Conservation (phyloP, 2,888 invertebrate genomes). For the Danaus chrysippus region DNA sequence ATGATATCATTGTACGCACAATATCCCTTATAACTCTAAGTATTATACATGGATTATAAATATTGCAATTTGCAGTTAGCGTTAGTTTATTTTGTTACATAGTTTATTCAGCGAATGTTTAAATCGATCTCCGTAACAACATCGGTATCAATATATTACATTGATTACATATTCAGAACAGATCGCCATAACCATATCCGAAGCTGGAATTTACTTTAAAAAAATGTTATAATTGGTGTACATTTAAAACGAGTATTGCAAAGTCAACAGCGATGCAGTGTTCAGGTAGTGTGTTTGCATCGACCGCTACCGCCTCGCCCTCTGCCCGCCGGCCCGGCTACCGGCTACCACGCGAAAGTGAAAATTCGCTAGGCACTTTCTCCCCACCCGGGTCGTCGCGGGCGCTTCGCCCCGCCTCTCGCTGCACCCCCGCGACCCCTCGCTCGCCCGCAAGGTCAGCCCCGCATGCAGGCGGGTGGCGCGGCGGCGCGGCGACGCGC, state of each 20-base stretch:
- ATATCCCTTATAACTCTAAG: too few species aligned
- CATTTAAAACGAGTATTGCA: constrained; percentile 13
- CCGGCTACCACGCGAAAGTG: constrained; percentile 63
- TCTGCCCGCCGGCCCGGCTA: constrained; percentile 33
- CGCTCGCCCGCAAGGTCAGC: constrained; percentile 40
- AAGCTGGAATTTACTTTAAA: constrained; percentile 1
- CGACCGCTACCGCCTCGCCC: constrained; percentile 47
- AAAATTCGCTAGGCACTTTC: constrained; percentile 76
- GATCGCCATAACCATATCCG: too few species aligned
- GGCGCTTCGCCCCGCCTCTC: constrained; percentile 57
- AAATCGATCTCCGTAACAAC: too few species aligned
- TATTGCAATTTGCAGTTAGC: too few species aligned
- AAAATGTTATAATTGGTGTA: not conserved
- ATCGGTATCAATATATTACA: too few species aligned
- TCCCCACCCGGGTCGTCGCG: constrained; percentile 62
- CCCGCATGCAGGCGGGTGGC: constrained; percentile 56
- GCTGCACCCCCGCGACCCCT: constrained; percentile 54
- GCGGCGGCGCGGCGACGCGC: constrained; percentile 63
- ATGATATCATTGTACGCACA: too few species aligned
- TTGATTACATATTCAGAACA: too few species aligned
- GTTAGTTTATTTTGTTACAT: too few species aligned
- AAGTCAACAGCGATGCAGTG: constrained; percentile 18
- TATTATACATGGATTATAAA: too few species aligned
- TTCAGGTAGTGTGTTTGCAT: constrained; percentile 30
- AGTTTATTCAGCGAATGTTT: too few species aligned